Evolutionary conservation across 92 coral and sea anemone species (phyloP).

Genomic region (Porites evermanni): DNA sequence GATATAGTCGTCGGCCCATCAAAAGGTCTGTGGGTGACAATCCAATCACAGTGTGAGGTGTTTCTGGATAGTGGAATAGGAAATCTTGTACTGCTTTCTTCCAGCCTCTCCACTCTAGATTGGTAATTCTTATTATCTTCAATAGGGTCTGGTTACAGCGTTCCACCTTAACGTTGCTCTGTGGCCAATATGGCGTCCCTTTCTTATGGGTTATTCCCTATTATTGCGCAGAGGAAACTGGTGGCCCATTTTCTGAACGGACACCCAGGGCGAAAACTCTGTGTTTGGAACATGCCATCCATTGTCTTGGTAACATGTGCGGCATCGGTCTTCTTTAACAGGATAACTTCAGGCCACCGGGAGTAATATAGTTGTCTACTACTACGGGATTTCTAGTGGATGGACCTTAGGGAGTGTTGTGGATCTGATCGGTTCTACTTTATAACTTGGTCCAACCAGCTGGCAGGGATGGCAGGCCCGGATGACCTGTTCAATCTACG

Average conservation of each 20-base stretch:
- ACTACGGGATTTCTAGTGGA: conserved; percentile 54
- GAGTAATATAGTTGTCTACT: conserved; percentile 62
- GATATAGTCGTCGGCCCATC: conserved; percentile 39
- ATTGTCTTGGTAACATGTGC: conserved; percentile 50
- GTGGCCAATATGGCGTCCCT: conserved; percentile 52
- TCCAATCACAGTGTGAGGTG: conserved; percentile 68
- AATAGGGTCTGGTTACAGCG: conserved; percentile 54
- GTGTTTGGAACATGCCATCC: conserved; percentile 74
- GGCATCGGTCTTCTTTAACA: conserved; percentile 70
- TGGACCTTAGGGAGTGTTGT: conserved; percentile 62
- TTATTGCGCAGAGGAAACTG: conserved; percentile 36
- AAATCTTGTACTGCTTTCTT: conserved; percentile 45
- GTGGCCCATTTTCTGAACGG: conserved; percentile 62
- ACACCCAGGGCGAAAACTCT: conserved; percentile 66
- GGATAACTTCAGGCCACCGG: conserved; percentile 76
- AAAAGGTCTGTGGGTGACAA: conserved; percentile 67
- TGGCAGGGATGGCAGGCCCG: conserved; percentile 59
- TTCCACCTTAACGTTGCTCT: conserved; percentile 62
- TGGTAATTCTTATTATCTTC: conserved; percentile 51
- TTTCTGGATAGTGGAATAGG: not conserved
- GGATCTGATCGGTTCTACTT: conserved; percentile 67
- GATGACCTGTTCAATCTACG: conserved; percentile 47
- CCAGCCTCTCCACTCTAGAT: conserved; percentile 54
- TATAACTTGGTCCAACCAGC: conserved; percentile 63
- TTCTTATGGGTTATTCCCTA: conserved; percentile 31